Evolutionary conservation across 2,113 vertebrate genomes (phyloP).

Genomic region (Datnioides undecimradiatus): DNA sequence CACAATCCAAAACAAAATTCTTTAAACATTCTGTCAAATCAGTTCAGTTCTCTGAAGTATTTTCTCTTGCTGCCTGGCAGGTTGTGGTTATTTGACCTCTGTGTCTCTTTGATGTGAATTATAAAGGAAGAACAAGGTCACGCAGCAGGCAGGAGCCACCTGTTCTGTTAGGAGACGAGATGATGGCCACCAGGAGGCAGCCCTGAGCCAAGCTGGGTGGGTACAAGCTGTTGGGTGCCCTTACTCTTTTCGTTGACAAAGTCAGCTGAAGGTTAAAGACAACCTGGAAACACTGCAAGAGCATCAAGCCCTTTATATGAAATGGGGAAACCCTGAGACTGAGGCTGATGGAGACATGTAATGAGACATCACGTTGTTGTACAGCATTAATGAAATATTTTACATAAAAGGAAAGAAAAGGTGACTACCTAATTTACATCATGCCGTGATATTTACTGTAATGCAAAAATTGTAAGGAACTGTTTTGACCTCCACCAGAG

Average conservation of each 20-base stretch:
- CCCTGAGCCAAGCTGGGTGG: slow-evolving; percentile 11
- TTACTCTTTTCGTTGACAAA: slow-evolving; percentile 48
- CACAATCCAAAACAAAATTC: background rate
- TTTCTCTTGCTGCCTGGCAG: background rate
- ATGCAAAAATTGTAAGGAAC: too few species aligned
- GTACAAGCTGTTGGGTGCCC: slow-evolving; percentile 4
- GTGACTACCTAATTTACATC: too few species aligned
- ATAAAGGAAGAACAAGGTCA: slow-evolving; percentile 15
- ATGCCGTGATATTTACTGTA: background rate
- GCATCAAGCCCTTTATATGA: background rate
- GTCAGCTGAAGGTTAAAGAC: slow-evolving; percentile 73
- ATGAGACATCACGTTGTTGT: background rate
- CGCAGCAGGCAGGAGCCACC: slow-evolving; percentile 16
- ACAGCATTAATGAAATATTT: background rate
- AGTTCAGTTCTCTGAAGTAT: background rate
- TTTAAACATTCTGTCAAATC: background rate
- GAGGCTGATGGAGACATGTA: background rate
- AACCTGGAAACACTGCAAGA: slow-evolving; percentile 21
- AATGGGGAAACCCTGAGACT: background rate
- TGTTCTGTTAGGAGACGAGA: slow-evolving; percentile 37
- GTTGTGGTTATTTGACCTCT: background rate
- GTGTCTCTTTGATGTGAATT: background rate
- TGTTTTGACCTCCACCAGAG: background rate
- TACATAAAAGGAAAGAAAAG: too few species aligned
- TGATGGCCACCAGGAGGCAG: slow-evolving; percentile 53